Conservation (phyloP, 1,140 invertebrate genomes). For the Archegozetes longisetosus region DNA sequence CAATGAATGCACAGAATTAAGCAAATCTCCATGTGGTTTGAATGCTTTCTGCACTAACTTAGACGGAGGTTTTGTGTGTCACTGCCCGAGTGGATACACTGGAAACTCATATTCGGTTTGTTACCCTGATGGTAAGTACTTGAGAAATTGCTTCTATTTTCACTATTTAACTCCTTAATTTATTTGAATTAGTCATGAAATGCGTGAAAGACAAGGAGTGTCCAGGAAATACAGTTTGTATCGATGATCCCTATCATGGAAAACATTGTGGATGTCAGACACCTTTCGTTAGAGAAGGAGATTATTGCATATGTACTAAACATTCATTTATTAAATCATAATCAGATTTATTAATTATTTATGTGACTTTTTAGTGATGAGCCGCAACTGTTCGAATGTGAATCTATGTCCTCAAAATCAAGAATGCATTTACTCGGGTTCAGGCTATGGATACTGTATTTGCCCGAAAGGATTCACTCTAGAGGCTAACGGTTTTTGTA, state of each 20-base stretch:
- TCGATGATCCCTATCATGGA: conserved; percentile 20
- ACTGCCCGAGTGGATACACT: conserved; percentile 53
- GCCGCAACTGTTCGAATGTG: conserved; percentile 23
- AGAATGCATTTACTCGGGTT: conserved; percentile 23
- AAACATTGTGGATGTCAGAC: conserved; percentile 22
- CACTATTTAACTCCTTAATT: conserved; percentile 38
- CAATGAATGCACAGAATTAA: conserved; percentile 29
- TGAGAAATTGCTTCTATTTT: conserved; percentile 1
- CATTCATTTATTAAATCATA: conserved; percentile 1
- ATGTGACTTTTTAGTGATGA: conserved; percentile 36
- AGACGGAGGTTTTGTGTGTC: conserved; percentile 51
- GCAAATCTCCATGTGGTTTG: conserved; percentile 39
- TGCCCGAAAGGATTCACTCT: conserved; percentile 57
- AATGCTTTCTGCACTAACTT: conserved; percentile 54
- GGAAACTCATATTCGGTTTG: conserved; percentile 44
- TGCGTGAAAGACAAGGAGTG: conserved; percentile 21
- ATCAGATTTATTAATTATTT: background rate
- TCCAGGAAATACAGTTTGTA: conserved; percentile 23
- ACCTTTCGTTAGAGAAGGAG: conserved; percentile 23
- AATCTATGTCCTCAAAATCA: conserved; percentile 24
- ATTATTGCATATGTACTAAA: conserved; percentile 23
- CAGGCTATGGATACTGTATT: conserved; percentile 42
- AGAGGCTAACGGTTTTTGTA: conserved; percentile 31
- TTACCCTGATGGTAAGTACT: conserved; percentile 21
- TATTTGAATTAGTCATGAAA: conserved; percentile 12